Percentiles rank a stretch among this genome's conserved stretches.
phyloP scores from a whole-genome alignment of 2,888 invertebrate genomes.

The Kryphioiulus occultus region DNA sequence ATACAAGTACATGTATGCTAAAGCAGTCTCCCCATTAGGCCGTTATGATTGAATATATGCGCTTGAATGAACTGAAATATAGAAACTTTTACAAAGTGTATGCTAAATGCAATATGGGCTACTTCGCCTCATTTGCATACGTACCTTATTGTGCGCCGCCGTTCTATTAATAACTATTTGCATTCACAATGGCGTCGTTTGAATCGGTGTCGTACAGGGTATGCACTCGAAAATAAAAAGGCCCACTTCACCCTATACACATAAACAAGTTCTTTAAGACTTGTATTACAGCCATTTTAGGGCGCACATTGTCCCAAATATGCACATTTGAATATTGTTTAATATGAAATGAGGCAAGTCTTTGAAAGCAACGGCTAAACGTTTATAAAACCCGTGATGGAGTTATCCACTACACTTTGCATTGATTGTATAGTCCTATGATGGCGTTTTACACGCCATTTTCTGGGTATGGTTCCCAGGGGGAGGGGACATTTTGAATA shows the following conservation, averaged over 20 bases:
- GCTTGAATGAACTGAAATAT: constrained; percentile 14
- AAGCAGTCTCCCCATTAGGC: constrained; percentile 7
- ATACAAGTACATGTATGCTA: neutral
- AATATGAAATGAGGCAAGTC: neutral
- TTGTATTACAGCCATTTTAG: constrained; percentile 35
- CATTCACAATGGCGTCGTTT: neutral
- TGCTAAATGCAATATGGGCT: constrained; percentile 30
- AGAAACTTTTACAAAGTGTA: constrained; percentile 7
- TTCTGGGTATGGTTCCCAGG: neutral
- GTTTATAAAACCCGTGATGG: neutral
- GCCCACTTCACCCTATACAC: neutral
- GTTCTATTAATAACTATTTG: constrained; percentile 25
- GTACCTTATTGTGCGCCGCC: neutral
- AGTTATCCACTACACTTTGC: neutral
- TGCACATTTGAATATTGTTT: constrained; percentile 25
- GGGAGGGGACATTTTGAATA: neutral
- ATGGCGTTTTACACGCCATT: neutral
- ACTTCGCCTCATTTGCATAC: constrained; percentile 15
- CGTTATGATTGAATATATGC: constrained; percentile 19
- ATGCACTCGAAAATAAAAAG: constrained; percentile 35
- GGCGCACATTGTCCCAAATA: neutral
- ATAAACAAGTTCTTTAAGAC: constrained; percentile 24
- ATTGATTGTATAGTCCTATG: neutral
- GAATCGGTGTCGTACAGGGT: constrained; percentile 14
- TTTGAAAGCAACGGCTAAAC: constrained; percentile 7